Conservation (phyloP, 2,888 invertebrate species). For the Busseola fusca region DNA sequence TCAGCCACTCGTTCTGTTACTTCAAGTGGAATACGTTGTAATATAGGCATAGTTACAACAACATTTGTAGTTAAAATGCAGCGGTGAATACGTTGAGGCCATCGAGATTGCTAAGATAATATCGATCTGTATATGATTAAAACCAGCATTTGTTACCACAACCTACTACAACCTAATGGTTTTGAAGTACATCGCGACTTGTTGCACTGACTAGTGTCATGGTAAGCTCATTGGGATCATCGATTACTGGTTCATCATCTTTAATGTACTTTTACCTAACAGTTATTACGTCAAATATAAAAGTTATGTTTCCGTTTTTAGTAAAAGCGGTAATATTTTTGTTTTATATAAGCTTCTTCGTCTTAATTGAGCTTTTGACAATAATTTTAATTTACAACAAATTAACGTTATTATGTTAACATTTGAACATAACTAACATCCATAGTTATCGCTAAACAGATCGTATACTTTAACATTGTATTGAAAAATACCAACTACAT, state of each 20-base stretch:
- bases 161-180: slow-evolving; percentile 1
- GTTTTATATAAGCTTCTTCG: neutral
- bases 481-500: neutral
- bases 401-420: neutral
- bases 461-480: neutral
- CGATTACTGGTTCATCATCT: slow-evolving; percentile 52
- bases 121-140: slow-evolving; percentile 52
- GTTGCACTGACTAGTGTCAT: slow-evolving; percentile 54
- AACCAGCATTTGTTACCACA: slow-evolving; percentile 14
- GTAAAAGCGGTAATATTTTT: neutral
- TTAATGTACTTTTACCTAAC: neutral
- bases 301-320: neutral
- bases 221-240: slow-evolving; percentile 15
- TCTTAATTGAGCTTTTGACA: neutral
- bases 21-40: slow-evolving; percentile 46
- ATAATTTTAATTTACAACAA: neutral
- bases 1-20: slow-evolving; percentile 53
- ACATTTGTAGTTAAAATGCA: slow-evolving; percentile 45
- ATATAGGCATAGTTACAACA: slow-evolving; percentile 27
- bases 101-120: slow-evolving; percentile 35
- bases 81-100: slow-evolving; percentile 38
- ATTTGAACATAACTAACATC: neutral
- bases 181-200: slow-evolving; percentile 51
- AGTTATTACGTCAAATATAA: slow-evolving; percentile 3
- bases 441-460: neutral